These are phyloP conservation scores for Microtus ochrogaster DNA, from an alignment of 2,113 vertebrate species.

Conservation along the genomic window DNA sequence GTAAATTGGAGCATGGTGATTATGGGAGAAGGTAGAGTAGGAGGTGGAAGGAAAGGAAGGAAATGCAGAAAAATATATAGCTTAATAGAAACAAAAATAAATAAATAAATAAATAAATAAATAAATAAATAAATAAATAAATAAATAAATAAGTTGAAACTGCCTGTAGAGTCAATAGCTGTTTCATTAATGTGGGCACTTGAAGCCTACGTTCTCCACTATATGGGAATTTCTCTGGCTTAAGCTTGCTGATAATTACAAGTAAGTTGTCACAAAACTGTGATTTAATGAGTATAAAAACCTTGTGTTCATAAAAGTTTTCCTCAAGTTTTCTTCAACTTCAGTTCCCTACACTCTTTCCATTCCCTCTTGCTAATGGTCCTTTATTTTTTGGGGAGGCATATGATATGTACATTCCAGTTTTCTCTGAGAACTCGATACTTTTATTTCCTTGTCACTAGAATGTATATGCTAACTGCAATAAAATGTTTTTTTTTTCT, in stretches of 20 bases:
- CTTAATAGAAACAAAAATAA: too few relatives aligned
- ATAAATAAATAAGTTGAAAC: not conserved
- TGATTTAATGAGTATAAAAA: not conserved
- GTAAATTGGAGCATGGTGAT: too few relatives aligned
- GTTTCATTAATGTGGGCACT: not conserved
- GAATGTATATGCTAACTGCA: not conserved
- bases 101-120: not conserved
- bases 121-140: too few relatives aligned
- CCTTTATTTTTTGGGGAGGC: not conserved
- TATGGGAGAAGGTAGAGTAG: too few relatives aligned
- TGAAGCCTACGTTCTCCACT: fast-evolving
- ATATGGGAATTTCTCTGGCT: not conserved
- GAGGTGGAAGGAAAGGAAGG: too few relatives aligned
- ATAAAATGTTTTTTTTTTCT: not conserved
- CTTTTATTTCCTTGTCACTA: not conserved
- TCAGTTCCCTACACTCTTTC: not conserved
- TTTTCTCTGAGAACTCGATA: not conserved
- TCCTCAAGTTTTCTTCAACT: not conserved
- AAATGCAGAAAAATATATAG: too few relatives aligned
- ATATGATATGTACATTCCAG: not conserved
- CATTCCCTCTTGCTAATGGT: not conserved
- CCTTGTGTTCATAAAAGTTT: not conserved
- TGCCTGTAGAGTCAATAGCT: not conserved
- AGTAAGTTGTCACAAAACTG: not conserved
- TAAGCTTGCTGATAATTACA: not conserved